Evolutionary conservation across 2,888 invertebrate genomes (phyloP).

Genomic region (Drosophila conformis): DNA sequence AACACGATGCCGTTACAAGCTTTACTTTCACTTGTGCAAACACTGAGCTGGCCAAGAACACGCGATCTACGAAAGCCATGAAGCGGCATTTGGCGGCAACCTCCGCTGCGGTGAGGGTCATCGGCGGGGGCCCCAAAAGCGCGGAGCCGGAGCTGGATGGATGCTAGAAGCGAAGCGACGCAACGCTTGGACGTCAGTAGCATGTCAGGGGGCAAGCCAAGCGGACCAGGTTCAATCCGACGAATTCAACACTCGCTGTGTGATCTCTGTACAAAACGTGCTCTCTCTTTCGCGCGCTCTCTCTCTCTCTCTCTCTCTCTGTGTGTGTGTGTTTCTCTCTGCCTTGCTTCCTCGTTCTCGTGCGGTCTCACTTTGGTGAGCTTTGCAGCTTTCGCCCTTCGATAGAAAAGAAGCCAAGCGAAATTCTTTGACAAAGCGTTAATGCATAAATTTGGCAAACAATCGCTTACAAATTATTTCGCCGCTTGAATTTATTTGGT

Average conservation of each 20-base stretch:
- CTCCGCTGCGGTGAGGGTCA: conserved; percentile 45
- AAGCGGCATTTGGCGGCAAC: conserved; percentile 33
- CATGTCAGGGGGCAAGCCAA: conserved; percentile 74
- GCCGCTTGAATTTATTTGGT: conserved; percentile 3
- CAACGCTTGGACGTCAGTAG: conserved; percentile 59
- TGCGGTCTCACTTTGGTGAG: neutral
- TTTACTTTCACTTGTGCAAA: conserved; percentile 78
- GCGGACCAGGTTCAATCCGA: conserved; percentile 61
- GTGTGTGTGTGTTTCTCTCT: neutral
- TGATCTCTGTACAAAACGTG: conserved; percentile 4
- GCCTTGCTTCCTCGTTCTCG: neutral
- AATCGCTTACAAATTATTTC: neutral
- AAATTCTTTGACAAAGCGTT: neutral
- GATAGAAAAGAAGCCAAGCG: neutral
- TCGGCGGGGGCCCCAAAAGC: conserved; percentile 12
- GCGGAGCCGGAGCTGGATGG: conserved; percentile 16
- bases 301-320: neutral
- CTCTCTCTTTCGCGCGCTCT: conserved; percentile 2
- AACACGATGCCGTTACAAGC: conserved; percentile 54
- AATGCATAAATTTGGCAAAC: neutral
- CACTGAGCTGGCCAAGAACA: conserved; percentile 48
- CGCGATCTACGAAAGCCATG: conserved; percentile 8
- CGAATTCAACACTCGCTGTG: conserved; percentile 27
- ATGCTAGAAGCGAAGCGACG: conserved; percentile 12
- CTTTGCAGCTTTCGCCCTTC: conserved; percentile 22